Base-by-base conservation (phyloP, 2,797 vertebrate species). In the Gobionotothen gibberifrons region DNA sequence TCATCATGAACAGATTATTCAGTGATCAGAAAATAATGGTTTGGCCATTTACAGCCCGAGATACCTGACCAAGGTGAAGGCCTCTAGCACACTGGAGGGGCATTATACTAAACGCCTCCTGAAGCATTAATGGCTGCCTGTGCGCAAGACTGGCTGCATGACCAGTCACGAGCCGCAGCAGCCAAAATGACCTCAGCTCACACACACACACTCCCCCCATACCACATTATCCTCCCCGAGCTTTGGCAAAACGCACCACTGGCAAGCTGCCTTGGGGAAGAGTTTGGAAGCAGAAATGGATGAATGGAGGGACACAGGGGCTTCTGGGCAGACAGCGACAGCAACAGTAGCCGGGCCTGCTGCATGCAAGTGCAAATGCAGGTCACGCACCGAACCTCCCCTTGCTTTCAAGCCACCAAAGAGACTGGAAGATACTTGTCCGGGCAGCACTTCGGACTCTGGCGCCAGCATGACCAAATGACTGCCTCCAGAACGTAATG, bases 351-450 rank as follows among this genome's bases (percentile, higher is more conserved):
- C 93, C 14, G 85, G 82, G 90, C 85, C 85, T 44, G 84, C 91
- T 87, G 90, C 92, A 92, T 92, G 92, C 92, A 93, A 94, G 94
- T 95, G 94, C 93, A 95, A 94, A 95, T 94, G 93, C 93, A 92
- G 93, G 94, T 95, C 94, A 94, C 92, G 91, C 93, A 94, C 91
- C 53, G 72, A 90, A 89, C 93, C 94, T 92, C 94, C 93, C 93
- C 82, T 91, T 29, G 85, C 92, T 93, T 94, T 94, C 91, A 94
- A 87, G 90, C 85, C 88, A 90, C 90, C 90, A 92, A 91, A 92
- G 85, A 90, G 81, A 87, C 85, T 91, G 89, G 87, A 92, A 94
- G 92, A 93, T 93, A 90, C 93, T 92, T 84, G 89, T 93, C 90
- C 90, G 84, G 93, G 91, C 93, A 89, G 91, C 90, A 91, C 89